Base-by-base conservation (phyloP, 1,140 invertebrate genomes). In the Drosophila nigrodunni region DNA sequence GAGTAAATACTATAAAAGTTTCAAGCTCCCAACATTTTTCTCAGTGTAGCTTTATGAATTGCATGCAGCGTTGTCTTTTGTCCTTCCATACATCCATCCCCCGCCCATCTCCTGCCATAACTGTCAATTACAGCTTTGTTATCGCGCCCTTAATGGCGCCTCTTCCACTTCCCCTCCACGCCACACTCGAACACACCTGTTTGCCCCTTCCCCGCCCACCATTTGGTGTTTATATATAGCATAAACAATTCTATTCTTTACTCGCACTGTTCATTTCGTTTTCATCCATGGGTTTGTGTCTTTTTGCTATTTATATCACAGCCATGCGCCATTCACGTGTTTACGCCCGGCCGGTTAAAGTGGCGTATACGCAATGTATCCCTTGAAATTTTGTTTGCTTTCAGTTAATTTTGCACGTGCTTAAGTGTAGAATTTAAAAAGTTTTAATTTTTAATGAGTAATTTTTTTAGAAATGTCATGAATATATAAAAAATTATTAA, bases 241-340 rank as follows among this genome's bases (percentile, higher is more conserved):
- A 35, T 21, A 35, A 13, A 18, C 25, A 7, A 15, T 62, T 35
- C 5, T 21, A 41, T 69, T 69, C 52, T 50, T 37, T 76, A 52
- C 44, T 25, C n/a, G 10, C 15, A 39, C 54, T 10, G 47, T 13
- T 49, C 46, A 37, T 49, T 67, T 25, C 34, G 41, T 52, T 9
- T 30, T 70, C 37, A 21, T 54, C 39, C 57, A 52, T 49, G 60
- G 59, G 46, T 44, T 49, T 34, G n/a, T 37, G 46, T 57, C 41
- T 43, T 30, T 4, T 41, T 21, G 6, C 77, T 88, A 87, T 82
- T 88, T 82, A 74, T 66, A 68, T 35, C 60, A 7, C 50, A 77
- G 61, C 52, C 82, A 87, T 72, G 83, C 79, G 82, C 70, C 25
- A 77, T 83, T 88, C 82, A 87, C 82, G 83, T 87, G 82, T 50